Evolutionary conservation across 2,113 vertebrate species (phyloP), one percentile per base, ranked within the genome.

Genomic region (Melanerpes formicivorus): DNA sequence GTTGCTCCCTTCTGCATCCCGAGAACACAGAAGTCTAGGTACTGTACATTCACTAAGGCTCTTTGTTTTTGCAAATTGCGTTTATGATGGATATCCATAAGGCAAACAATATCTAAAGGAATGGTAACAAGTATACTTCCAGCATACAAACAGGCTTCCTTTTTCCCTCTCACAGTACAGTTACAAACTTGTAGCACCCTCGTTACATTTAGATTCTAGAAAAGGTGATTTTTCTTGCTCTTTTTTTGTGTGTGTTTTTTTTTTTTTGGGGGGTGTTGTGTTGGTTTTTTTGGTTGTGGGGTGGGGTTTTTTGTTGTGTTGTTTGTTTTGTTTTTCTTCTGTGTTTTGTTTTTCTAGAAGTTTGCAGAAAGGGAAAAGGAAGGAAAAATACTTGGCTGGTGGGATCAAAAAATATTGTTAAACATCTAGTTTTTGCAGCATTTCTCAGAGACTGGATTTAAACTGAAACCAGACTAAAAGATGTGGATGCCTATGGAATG

Each of bases 91-190:
- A 97, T 97, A 97, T 97, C 97, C 98, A 98, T 98, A 99, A 99
- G 98, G 98, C 98, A 99, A 99, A 99, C 98, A 97, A 98, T 96
- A 98, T 98, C 97, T 98, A 98, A 98, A 98, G 98, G 98, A 99
- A 99, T 99, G 98, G 97, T 98, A 97, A 98, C 97, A 98, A 99
- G 98, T 99, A 98, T 96, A 97, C 98, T 98, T 98, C 98, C 98
- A 98, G 98, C 98, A 97, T 98, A 97, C 98, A 97, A 98, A 97
- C 98, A 98, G 97, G 97, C 96, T 97, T 97, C 96, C 96, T 97
- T 94, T 95, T 96, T 85, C 82, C 87, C 97, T 96, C 97, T 98
- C 96, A 98, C 97, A 97, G 97, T 97, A 98, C 97, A 97, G 97
- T 98, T 97, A 98, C 97, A 97, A 97, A 96, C 96, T 96, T 97